Base-by-base conservation (phyloP, 2,888 invertebrate genomes). In the Drosophila yooni region DNA sequence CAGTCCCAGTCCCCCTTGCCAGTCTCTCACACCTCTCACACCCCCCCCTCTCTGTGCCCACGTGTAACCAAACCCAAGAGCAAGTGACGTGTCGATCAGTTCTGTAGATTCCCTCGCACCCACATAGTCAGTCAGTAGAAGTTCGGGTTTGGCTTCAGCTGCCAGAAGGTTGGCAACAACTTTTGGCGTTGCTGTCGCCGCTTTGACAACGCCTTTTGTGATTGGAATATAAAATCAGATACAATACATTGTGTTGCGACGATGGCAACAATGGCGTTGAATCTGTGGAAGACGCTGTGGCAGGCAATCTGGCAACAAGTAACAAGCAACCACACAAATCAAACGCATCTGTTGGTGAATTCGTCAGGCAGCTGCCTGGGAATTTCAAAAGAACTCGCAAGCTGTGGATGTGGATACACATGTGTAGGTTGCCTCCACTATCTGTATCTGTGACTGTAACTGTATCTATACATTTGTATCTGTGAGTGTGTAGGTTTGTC, bases 151-250 rank as follows among this genome's bases (percentile, higher is more conserved):
- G 66, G 43, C 53, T 58, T 62, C 50, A 25, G 74, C 50, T 60
- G 54, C 27, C 8, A 38, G 56, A 56, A 64, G 82, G 71, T 67
- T 83, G 87, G 71, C 72, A 82, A 57, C 71, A 82, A 73, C 60
- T 84, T 89, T 82, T 90, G 85, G 83, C 90, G 84, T 83, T 83
- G 82, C 89, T 87, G 92, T 89, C 84, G 84, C 83, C 85, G 89
- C 82, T 83, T 82, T 84, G 86, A 83, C 83, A 82, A 83, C 82
- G 85, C 81, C 85, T 83, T 90, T 81, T 88, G 86, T 87, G 88
- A 82, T 83, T 85, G 83, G 91, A 91, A 91, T 91, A 91, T 79
- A 76, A 89, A 89, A 89, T 91, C 76, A 79, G 83, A 74, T 56
- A 71, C 79, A 84, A 76, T 73, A 54, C 52, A 48, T 25, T 43